These are phyloP conservation scores for Stenurella melanura DNA, from an alignment of 2,888 invertebrate species.

Conservation along the genomic window DNA sequence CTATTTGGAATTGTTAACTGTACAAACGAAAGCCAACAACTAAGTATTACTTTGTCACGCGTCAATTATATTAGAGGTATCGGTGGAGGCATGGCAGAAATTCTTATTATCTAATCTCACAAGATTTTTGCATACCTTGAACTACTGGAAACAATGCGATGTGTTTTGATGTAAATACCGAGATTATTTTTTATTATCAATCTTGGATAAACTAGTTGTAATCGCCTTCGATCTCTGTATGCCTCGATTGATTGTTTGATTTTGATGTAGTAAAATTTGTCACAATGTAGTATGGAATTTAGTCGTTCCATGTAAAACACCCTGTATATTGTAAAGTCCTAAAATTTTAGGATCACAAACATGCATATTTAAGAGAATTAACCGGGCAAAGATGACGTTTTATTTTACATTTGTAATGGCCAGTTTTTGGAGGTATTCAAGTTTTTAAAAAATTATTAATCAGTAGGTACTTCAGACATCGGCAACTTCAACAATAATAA, in stretches of 20 bases:
- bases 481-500: too few species aligned
- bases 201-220: not conserved
- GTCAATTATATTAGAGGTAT: not conserved
- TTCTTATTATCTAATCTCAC: not conserved
- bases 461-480: too few species aligned
- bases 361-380: too few species aligned
- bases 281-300: too few species aligned
- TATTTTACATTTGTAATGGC: too few species aligned
- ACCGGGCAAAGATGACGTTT: too few species aligned
- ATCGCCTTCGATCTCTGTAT: not conserved
- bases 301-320: too few species aligned
- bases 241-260: not conserved
- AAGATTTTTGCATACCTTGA: slow-evolving; percentile 16
- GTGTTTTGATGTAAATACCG: not conserved
- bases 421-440: too few species aligned
- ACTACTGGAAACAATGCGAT: not conserved
- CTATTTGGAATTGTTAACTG: not conserved
- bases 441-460: too few species aligned
- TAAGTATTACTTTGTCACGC: not conserved
- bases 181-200: not conserved
- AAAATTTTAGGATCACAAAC: too few species aligned
- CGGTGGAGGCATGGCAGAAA: not conserved
- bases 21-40: not conserved
- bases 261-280: too few species aligned
- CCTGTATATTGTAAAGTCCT: too few species aligned